Conservation (phyloP, 1,140 invertebrate species). For the Ephestia elutella region DNA sequence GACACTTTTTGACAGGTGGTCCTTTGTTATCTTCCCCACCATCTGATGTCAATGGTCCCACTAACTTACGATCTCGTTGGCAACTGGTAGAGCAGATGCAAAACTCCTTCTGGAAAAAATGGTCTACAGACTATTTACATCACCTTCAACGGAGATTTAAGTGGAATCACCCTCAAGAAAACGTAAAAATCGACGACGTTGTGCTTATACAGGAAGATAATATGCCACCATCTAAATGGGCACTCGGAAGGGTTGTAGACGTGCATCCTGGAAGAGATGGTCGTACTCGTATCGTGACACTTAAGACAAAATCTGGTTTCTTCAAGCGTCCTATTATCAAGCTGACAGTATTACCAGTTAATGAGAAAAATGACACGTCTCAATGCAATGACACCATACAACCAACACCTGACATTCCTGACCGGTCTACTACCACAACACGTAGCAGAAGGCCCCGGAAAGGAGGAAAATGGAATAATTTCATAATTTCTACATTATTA, state of each 20-base stretch:
- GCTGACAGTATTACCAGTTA: not conserved
- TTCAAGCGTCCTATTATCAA: slow-evolving; percentile 11
- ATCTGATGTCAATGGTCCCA: no score
- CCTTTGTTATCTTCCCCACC: no score
- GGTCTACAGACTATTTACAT: slow-evolving; percentile 32
- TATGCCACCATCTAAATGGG: slow-evolving; percentile 40
- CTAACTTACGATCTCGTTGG: no score
- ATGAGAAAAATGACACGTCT: not conserved
- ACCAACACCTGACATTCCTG: not conserved
- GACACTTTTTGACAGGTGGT: no score
- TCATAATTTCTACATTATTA: no score
- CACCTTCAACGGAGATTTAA: slow-evolving; percentile 26
- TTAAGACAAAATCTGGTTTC: slow-evolving; percentile 27
- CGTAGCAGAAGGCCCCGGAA: no score
- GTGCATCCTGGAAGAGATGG: slow-evolving; percentile 39
- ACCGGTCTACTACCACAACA: no score
- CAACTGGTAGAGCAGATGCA: slow-evolving; percentile 15
- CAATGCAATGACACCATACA: slow-evolving; percentile 5
- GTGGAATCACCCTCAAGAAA: slow-evolving; percentile 17
- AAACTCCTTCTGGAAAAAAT: slow-evolving; percentile 35
- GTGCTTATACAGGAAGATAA: slow-evolving; percentile 42
- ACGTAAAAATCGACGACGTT: slow-evolving; percentile 14
- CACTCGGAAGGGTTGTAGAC: slow-evolving; percentile 34
- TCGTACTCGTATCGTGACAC: slow-evolving; percentile 34
- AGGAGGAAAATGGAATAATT: no score